Evolutionary conservation across 2,113 vertebrate genomes (phyloP).

Genomic region (Merops nubicus): DNA sequence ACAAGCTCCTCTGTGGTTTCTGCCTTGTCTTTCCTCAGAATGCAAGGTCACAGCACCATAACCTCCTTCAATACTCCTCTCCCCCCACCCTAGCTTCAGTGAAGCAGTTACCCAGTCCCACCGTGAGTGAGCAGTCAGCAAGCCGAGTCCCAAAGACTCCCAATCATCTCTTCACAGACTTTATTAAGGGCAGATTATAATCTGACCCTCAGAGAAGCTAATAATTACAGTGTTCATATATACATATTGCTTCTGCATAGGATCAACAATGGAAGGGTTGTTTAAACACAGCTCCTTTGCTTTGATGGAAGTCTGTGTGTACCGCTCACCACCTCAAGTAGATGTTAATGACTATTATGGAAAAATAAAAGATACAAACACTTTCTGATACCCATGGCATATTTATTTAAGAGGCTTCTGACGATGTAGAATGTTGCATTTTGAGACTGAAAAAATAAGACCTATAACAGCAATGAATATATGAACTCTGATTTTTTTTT

Average conservation of each 20-base stretch:
- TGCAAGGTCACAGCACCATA: background rate
- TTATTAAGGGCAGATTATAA: background rate
- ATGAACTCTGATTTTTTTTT: constrained; percentile 26
- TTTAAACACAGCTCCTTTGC: constrained; percentile 1
- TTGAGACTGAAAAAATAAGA: background rate
- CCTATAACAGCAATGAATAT: background rate
- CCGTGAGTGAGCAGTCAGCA: background rate
- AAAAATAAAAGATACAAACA: constrained; percentile 17
- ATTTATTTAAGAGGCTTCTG: constrained; percentile 38
- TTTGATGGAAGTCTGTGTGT: background rate
- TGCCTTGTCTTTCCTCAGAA: constrained; percentile 23
- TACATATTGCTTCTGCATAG: constrained; percentile 17
- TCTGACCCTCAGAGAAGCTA: background rate
- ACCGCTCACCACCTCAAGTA: constrained; percentile 6
- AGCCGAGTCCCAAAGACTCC: background rate
- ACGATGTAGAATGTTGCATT: background rate
- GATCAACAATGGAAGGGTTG: constrained; percentile 43
- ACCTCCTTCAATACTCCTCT: background rate
- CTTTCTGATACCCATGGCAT: constrained; percentile 12
- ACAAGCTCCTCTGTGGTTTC: constrained; percentile 3
- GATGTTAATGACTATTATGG: constrained; percentile 41
- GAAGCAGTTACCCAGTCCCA: background rate
- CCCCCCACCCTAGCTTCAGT: background rate
- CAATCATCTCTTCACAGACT: background rate
- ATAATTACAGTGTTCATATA: constrained; percentile 1